Percentiles rank a stretch among this genome's conserved stretches.
Conservation (phyloP, 2,888 invertebrate species). For the Corythucha ciliata region DNA sequence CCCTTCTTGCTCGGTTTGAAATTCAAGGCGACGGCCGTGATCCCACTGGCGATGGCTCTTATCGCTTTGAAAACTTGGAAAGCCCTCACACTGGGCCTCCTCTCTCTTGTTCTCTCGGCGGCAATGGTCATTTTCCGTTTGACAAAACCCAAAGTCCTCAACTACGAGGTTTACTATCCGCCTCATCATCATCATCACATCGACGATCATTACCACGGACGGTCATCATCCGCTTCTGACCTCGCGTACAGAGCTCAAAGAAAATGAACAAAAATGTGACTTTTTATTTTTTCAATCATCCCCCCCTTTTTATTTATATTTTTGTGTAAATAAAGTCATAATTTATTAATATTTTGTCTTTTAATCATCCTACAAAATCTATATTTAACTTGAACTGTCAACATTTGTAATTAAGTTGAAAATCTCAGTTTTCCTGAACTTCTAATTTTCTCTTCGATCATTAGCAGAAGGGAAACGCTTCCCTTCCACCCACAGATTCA, state of each 20-base stretch:
- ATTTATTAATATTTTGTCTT: constrained; percentile 7
- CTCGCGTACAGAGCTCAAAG: constrained; percentile 25
- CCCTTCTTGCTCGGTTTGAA: constrained; percentile 78
- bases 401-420: too few relatives aligned
- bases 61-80: constrained; percentile 86
- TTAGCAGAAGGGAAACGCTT: too few relatives aligned
- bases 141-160: constrained; percentile 76
- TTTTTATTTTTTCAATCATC: constrained; percentile 11
- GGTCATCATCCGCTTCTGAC: constrained; percentile 10
- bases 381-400: too few relatives aligned
- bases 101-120: constrained; percentile 73
- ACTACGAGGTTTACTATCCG: constrained; percentile 79
- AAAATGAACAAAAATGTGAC: too few relatives aligned
- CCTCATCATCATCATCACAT: constrained; percentile 49
- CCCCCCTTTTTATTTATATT: constrained; percentile 25
- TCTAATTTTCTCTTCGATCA: too few relatives aligned
- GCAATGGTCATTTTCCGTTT: constrained; percentile 80
- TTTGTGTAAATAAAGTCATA: constrained; percentile 10
- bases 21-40: constrained; percentile 74
- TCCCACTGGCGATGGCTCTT: constrained; percentile 68
- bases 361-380: too few relatives aligned
- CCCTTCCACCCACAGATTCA: too few relatives aligned
- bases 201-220: constrained; percentile 31
- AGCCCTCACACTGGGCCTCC: constrained; percentile 71
- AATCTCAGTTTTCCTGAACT: too few relatives aligned